Evolutionary conservation across 2,113 vertebrate genomes (phyloP).

Genomic region (Archilochus colubris): DNA sequence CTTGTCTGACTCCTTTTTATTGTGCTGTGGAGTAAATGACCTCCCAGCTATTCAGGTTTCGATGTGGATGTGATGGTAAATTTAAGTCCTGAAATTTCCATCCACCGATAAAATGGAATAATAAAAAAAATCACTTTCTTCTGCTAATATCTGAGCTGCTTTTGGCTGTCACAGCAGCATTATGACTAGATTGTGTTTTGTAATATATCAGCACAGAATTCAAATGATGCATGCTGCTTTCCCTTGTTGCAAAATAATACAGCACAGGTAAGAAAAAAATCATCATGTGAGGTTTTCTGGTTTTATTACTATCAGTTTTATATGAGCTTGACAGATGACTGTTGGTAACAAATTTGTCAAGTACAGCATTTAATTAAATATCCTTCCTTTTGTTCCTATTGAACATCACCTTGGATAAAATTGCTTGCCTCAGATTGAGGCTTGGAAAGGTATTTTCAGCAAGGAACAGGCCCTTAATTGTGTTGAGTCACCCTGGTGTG

Average conservation of each 20-base stretch:
- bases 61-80: constrained; percentile 35
- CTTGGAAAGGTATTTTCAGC: background rate
- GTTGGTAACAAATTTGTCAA: background rate
- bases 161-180: constrained; percentile 30
- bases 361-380: constrained; percentile 25
- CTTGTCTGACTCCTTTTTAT: constrained; percentile 40
- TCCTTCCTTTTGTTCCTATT: background rate
- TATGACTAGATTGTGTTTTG: constrained; percentile 9
- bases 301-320: constrained; percentile 3
- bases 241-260: background rate
- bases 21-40: constrained; percentile 44
- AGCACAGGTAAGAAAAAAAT: background rate
- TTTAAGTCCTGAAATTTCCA: constrained; percentile 58
- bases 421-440: background rate
- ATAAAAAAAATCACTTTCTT: constrained; percentile 54
- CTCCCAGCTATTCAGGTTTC: constrained; percentile 52
- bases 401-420: background rate
- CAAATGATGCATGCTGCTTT: background rate
- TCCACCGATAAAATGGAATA: constrained; percentile 40
- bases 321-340: background rate
- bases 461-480: background rate
- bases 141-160: constrained; percentile 31
- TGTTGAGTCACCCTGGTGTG: background rate
- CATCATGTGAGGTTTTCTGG: background rate
- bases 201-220: background rate